Conservation (phyloP, 2,113 vertebrate genomes). For the Pelobates fuscus region DNA sequence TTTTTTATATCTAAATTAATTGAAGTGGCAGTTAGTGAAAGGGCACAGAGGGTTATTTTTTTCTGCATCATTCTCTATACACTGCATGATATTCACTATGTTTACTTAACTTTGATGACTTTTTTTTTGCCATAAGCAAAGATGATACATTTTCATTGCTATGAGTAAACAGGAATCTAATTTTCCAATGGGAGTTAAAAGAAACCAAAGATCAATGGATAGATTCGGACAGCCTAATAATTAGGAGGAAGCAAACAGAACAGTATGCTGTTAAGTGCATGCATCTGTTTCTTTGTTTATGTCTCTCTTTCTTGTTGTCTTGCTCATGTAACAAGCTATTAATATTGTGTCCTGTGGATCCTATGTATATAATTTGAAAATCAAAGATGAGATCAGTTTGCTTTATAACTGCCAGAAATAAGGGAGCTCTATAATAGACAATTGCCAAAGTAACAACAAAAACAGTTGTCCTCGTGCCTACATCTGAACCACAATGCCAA, state of each 20-base stretch:
- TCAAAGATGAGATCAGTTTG: conserved; percentile 35
- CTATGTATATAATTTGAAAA: conserved; percentile 42
- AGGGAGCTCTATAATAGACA: conserved; percentile 11
- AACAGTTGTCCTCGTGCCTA: not conserved
- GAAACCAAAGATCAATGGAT: conserved; percentile 29
- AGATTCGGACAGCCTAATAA: conserved; percentile 41
- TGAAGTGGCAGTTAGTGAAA: conserved; percentile 1
- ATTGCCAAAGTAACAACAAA: conserved; percentile 9
- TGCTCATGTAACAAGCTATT: conserved; percentile 43
- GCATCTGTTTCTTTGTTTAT: conserved; percentile 44
- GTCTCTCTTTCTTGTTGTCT: conserved; percentile 25
- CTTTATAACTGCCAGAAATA: conserved; percentile 29
- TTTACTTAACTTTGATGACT: conserved; percentile 34
- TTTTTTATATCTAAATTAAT: too few relatives aligned
- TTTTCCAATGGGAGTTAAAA: conserved; percentile 29
- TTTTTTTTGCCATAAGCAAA: not conserved
- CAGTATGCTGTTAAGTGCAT: conserved; percentile 30
- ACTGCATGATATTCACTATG: not conserved
- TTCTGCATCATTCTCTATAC: not conserved
- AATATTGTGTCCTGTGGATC: conserved; percentile 29
- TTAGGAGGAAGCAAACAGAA: conserved; percentile 28
- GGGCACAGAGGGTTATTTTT: not conserved
- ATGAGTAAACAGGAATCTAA: conserved; percentile 6
- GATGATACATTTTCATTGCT: not conserved
- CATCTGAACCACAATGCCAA: not conserved